Evolutionary conservation across 2,888 invertebrate genomes (phyloP).

Genomic region (Camptogramma bilineatum): DNA sequence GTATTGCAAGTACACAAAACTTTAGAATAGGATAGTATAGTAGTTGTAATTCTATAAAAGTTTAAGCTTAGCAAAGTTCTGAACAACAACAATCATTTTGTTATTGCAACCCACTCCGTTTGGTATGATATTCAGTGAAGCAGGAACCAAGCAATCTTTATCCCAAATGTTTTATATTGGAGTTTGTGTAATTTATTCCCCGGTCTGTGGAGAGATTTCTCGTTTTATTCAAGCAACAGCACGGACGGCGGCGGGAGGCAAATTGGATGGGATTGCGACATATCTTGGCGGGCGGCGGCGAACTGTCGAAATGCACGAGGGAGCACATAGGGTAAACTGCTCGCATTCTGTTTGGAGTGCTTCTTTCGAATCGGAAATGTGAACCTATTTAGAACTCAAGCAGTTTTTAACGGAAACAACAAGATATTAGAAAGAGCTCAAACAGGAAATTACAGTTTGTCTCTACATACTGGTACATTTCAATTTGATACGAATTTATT

Average conservation of each 20-base stretch:
- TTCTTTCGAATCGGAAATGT: conserved; percentile 64
- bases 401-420: conserved; percentile 41
- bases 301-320: conserved; percentile 76
- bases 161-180: conserved; percentile 59
- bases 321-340: conserved; percentile 72
- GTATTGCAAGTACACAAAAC: too few species aligned
- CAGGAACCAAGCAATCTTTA: conserved; percentile 29
- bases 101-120: conserved; percentile 23
- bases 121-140: conserved; percentile 21
- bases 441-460: conserved; percentile 28
- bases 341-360: conserved; percentile 68
- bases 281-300: conserved; percentile 74
- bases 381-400: conserved; percentile 65
- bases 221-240: conserved; percentile 77
- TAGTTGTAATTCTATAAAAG: neutral
- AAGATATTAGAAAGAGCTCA: conserved; percentile 16
- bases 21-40: neutral
- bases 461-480: conserved; percentile 13
- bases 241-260: conserved; percentile 72
- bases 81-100: conserved; percentile 19
- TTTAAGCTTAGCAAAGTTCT: neutral
- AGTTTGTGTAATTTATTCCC: conserved; percentile 75
- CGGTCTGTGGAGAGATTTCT: conserved; percentile 74
- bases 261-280: conserved; percentile 83
- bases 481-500: neutral